Conservation (phyloP, 30 jellyfish, hydroid and myxozoan genomes). For the Hydra vulgaris region DNA sequence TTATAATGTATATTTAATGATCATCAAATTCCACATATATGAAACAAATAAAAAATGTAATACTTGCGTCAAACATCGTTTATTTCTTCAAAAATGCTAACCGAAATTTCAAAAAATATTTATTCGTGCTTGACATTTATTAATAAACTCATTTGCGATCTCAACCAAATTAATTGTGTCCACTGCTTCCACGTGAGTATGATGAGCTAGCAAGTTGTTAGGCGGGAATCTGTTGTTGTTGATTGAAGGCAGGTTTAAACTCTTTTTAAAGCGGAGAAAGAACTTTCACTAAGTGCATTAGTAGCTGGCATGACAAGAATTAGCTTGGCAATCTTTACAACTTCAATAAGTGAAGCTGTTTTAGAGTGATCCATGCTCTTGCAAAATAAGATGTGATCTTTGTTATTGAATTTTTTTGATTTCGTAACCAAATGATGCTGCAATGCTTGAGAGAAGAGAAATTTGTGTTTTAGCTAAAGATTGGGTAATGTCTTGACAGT, state of each 20-base stretch:
- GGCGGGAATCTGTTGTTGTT: too few relatives aligned
- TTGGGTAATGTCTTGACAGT: not conserved
- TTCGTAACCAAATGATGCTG: not conserved
- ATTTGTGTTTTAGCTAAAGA: not conserved
- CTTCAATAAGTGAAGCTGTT: not conserved
- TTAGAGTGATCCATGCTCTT: not conserved
- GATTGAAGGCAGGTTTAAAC: not conserved
- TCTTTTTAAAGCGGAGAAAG: not conserved
- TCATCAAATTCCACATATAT: too few relatives aligned
- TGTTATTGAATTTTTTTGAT: not conserved
- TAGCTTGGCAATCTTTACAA: not conserved
- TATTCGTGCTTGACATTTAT: too few relatives aligned
- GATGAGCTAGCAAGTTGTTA: too few relatives aligned
- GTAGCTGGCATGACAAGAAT: not conserved
- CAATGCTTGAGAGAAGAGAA: not conserved
- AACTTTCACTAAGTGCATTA: not conserved
- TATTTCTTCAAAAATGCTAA: too few relatives aligned
- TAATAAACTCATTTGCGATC: too few relatives aligned
- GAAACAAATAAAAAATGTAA: too few relatives aligned
- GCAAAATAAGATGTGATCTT: not conserved
- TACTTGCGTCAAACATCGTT: too few relatives aligned
- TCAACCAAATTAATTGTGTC: too few relatives aligned
- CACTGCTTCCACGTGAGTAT: too few relatives aligned
- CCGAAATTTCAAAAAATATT: too few relatives aligned
- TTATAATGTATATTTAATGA: too few relatives aligned